These are phyloP conservation scores for Aproaerema taeniolella DNA, from an alignment of 2,888 invertebrate species.

Conservation along the genomic window DNA sequence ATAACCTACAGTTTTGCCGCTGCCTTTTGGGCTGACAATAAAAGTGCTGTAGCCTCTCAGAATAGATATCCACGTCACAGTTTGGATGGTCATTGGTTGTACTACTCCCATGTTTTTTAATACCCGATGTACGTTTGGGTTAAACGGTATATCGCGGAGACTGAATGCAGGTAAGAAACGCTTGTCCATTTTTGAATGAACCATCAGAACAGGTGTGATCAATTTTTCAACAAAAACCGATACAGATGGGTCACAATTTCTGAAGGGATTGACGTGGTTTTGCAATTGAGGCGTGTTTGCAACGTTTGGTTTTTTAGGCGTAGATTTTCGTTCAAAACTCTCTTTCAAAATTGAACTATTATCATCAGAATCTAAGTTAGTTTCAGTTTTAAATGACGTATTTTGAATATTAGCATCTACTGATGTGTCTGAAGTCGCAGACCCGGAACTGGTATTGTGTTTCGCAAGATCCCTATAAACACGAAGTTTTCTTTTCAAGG, in stretches of 20 bases:
- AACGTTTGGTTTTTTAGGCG: constrained; percentile 7
- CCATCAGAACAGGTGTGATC: constrained; percentile 54
- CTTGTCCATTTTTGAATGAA: constrained; percentile 54
- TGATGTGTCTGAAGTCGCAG: too few species aligned
- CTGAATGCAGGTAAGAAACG: constrained; percentile 41
- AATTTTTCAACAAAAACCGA: constrained; percentile 65
- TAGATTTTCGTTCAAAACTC: constrained; percentile 28
- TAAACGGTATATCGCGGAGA: constrained; percentile 50
- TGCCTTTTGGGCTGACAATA: constrained; percentile 75
- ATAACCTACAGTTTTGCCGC: constrained; percentile 85
- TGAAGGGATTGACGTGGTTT: constrained; percentile 54
- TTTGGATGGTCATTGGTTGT: constrained; percentile 77
- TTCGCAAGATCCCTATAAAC: too few species aligned
- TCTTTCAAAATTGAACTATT: constrained; percentile 33
- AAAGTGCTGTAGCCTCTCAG: constrained; percentile 80
- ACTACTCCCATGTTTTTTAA: constrained; percentile 48
- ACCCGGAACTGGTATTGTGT: too few species aligned
- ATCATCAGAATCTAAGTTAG: constrained; percentile 28
- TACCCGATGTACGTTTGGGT: constrained; percentile 37
- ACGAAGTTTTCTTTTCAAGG: too few species aligned
- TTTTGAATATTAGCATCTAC: too few species aligned
- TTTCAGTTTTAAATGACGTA: constrained; percentile 1
- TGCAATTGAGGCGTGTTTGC: constrained; percentile 11
- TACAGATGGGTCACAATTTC: constrained; percentile 46
- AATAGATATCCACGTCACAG: constrained; percentile 83